Base-by-base conservation (phyloP, 2,888 invertebrate species). In the Flexamia atlantica region DNA sequence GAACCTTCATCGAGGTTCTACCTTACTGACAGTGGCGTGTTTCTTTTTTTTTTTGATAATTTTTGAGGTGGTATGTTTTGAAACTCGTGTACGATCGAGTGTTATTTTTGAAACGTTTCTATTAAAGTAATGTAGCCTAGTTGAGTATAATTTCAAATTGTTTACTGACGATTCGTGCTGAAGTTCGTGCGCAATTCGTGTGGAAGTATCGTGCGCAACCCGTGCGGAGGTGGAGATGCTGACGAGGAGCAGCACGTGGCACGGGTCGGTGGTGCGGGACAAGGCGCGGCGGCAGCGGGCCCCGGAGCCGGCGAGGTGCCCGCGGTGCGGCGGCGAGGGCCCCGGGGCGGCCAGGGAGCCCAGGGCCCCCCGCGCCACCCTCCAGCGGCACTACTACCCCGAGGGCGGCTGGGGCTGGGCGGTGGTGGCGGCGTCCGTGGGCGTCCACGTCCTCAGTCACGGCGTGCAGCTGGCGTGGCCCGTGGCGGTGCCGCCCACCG, bases 391-490 rank as follows among this genome's bases (percentile, higher is more conserved):
- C 87, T 96, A 96, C 91, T 96, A 96, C 90, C 96, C 96, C 4
- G 97, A 97, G 91, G 96, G 96, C 2, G 96, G 96, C 14, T 97
- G 96, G 96, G 96, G 97, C 20, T 97, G 95, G 95, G 93, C 96
- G 80, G 93, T 97, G 84, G 93, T 95, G 76, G 92, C 93, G 82
- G 95, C 95, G 86, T 94, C 95, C 30, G 92, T 95, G 32, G 90
- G 95, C 84, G 95, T 95, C 30, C 95, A 96, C 89, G 90, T 95
- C 81, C 90, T 97, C 80, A 93, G 94, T 76, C 94, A 95, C 88
- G 96, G 96, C 9, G 90, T 96, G 81, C 96, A 96, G 89, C 92
- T 95, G 87, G 94, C 95, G 57, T 90, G 90, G 85, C 92, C 91
- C 40, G 88, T 91, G 40, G 89, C 92, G 83, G 89, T 91, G 88